Evolutionary conservation across 2,888 invertebrate species (phyloP).

Genomic region (Drosophila aldrichi): DNA sequence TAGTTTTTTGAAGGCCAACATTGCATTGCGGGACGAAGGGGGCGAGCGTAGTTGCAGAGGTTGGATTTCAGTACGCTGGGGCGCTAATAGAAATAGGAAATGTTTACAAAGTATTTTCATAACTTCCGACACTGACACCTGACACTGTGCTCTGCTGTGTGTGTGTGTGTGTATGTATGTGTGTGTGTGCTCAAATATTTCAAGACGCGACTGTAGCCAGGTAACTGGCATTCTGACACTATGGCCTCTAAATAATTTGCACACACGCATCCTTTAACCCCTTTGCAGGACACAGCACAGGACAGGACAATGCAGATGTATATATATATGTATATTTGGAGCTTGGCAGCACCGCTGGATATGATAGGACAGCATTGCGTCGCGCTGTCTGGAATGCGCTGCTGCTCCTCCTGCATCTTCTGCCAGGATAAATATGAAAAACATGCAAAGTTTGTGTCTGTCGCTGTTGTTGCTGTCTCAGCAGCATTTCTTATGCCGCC

Average conservation of each 20-base stretch:
- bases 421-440: constrained; percentile 83
- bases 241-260: constrained; percentile 77
- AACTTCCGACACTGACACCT: constrained; percentile 84
- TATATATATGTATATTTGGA: not conserved
- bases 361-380: constrained; percentile 36
- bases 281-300: constrained; percentile 45
- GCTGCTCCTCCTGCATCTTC: constrained; percentile 7
- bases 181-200: constrained; percentile 64
- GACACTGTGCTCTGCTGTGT: constrained; percentile 60
- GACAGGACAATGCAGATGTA: constrained; percentile 6
- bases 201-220: constrained; percentile 54
- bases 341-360: constrained; percentile 7
- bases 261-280: constrained; percentile 69
- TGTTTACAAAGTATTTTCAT: constrained; percentile 85
- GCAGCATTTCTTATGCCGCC: constrained; percentile 65
- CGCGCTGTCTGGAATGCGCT: constrained; percentile 66
- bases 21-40: constrained; percentile 31
- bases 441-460: constrained; percentile 82
- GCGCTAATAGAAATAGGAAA: constrained; percentile 82
- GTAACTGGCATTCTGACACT: constrained; percentile 73
- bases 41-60: not conserved
- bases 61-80: constrained; percentile 32
- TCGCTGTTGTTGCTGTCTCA: constrained; percentile 58
- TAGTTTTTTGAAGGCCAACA: constrained; percentile 71
- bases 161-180: constrained; percentile 30